phyloP scores from a whole-genome alignment of 2,888 invertebrate species.

The Drosophila meridionalis region DNA sequence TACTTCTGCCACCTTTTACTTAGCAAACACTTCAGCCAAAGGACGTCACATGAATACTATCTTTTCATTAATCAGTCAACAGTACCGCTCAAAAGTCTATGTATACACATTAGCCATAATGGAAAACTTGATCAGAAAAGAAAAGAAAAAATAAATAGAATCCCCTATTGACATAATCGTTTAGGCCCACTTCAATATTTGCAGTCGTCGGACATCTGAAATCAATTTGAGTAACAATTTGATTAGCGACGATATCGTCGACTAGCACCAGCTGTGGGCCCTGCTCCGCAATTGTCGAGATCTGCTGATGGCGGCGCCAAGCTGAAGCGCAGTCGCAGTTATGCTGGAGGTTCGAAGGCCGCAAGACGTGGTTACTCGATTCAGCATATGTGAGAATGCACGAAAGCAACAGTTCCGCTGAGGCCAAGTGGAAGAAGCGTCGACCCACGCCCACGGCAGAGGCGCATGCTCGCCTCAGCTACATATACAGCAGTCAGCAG shows the following conservation, averaged over 20 bases:
- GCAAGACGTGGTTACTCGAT: constrained; percentile 59
- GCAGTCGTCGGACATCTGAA: constrained; percentile 28
- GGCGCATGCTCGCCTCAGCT: constrained; percentile 27
- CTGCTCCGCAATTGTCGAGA: constrained; percentile 20
- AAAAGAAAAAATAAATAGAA: neutral
- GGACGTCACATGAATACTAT: neutral
- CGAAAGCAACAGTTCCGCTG: constrained; percentile 16
- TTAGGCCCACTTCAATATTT: constrained; percentile 56
- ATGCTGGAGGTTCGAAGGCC: constrained; percentile 56
- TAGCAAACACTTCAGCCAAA: neutral
- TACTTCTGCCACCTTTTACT: neutral
- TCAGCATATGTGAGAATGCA: constrained; percentile 40
- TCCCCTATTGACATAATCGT: constrained; percentile 48
- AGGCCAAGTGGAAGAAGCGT: constrained; percentile 30
- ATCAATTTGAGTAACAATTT: constrained; percentile 48
- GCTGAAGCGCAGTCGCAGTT: constrained; percentile 64
- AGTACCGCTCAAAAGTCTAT: constrained; percentile 15
- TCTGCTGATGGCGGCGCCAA: constrained; percentile 47
- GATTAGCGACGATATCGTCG: constrained; percentile 73
- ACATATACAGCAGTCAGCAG: constrained; percentile 14
- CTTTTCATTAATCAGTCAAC: neutral
- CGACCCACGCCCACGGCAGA: constrained; percentile 43
- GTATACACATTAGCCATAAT: neutral
- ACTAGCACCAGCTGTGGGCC: constrained; percentile 36
- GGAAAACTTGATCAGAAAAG: constrained; percentile 12